Conservation (phyloP, 2,888 invertebrate genomes). For the Drosophila affinis region DNA sequence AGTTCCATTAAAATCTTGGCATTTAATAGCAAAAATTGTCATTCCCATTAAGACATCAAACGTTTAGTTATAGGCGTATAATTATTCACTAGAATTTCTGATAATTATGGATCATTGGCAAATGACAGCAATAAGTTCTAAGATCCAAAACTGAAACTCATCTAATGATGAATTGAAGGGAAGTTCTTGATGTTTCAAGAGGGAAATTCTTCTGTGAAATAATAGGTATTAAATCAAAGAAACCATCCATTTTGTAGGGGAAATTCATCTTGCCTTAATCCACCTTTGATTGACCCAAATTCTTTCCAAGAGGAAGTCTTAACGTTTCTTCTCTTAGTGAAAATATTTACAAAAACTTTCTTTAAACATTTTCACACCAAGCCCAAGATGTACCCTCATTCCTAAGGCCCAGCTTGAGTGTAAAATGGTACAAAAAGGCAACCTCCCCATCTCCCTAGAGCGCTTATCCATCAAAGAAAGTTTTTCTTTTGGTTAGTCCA, state of each 20-base stretch:
- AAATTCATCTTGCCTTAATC: neutral
- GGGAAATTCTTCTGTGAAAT: neutral
- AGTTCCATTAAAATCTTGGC: conserved; percentile 19
- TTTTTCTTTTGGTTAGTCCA: conserved; percentile 60
- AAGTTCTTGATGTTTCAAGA: neutral
- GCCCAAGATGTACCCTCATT: conserved; percentile 5
- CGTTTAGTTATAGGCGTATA: conserved; percentile 16
- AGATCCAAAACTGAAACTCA: conserved; percentile 18
- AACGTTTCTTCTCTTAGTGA: neutral
- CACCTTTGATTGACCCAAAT: conserved; percentile 16
- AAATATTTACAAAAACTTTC: conserved; percentile 57
- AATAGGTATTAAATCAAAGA: neutral
- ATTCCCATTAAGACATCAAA: conserved; percentile 35
- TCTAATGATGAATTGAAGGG: conserved; percentile 32
- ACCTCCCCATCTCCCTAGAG: conserved; percentile 19
- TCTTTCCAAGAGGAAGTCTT: conserved; percentile 12
- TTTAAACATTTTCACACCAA: conserved; percentile 63
- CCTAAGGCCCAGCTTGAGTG: conserved; percentile 16
- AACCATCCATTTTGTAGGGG: neutral
- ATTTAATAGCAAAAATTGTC: conserved; percentile 38
- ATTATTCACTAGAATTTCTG: conserved; percentile 21
- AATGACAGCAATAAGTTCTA: conserved; percentile 19
- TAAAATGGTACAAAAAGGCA: neutral
- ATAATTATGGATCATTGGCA: conserved; percentile 29
- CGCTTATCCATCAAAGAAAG: conserved; percentile 79